These are phyloP conservation scores for Lampris incognitus DNA, from an alignment of 2,113 vertebrate genomes.

Conservation along the genomic window DNA sequence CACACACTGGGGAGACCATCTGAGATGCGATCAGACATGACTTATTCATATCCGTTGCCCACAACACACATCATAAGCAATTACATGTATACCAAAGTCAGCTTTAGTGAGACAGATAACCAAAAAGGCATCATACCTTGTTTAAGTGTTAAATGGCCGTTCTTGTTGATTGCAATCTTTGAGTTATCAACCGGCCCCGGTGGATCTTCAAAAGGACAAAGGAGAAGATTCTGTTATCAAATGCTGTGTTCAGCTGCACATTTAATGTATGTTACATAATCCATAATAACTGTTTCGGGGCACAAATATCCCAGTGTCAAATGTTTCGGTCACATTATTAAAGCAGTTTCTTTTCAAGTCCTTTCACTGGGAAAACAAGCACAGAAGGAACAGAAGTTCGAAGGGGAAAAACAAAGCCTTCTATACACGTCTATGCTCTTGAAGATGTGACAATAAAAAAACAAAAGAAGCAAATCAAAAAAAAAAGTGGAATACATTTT, in stretches of 20 bases:
- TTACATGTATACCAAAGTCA: too few relatives aligned
- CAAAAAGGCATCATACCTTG: constrained; percentile 84
- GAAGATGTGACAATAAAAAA: constrained; percentile 70
- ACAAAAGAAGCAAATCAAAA: constrained; percentile 23
- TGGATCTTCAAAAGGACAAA: constrained; percentile 82
- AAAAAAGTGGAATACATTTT: constrained; percentile 45
- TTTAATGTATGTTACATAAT: background rate
- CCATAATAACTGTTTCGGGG: constrained; percentile 30
- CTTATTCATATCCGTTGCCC: too few relatives aligned
- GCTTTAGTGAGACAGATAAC: background rate
- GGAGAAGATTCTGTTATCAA: constrained; percentile 17
- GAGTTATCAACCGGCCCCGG: constrained; percentile 96
- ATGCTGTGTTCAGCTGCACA: background rate
- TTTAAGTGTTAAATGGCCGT: constrained; percentile 89
- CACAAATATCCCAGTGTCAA: constrained; percentile 48
- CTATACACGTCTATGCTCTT: constrained; percentile 49
- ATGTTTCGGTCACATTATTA: constrained; percentile 41
- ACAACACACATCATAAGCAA: too few relatives aligned
- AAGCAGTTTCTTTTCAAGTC: constrained; percentile 28
- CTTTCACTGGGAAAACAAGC: constrained; percentile 37
- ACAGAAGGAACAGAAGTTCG: constrained; percentile 57
- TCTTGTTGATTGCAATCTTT: constrained; percentile 94
- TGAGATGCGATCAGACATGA: too few relatives aligned
- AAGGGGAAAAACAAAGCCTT: constrained; percentile 13
- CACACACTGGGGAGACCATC: too few relatives aligned